Evolutionary conservation across 1,140 invertebrate genomes (phyloP), one percentile per base, ranked within the genome.

Genomic region (Drosophila bipectinata): DNA sequence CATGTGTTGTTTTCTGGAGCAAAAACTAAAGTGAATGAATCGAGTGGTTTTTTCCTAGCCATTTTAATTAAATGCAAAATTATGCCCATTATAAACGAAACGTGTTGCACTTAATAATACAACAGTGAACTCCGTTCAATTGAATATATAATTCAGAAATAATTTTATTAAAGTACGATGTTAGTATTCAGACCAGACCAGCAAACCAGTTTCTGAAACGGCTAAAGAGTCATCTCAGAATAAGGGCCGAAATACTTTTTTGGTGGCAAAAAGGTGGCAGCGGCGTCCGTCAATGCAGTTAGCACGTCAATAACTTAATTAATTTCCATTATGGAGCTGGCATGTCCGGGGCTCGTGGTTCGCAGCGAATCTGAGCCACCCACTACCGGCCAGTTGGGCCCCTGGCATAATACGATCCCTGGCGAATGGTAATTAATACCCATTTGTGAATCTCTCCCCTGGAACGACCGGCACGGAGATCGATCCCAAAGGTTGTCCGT

Each of bases 381-480:
- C 45, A 30, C 59, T 41, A 41, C 56, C 79, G 39, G 75, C 75
- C 71, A 83, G 69, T 82, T 83, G 79, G 56, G 48, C 21, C 21
- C 56, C 56, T 8, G 32, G 28, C 57, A 48, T 79, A 78, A 69
- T 69, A 57, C 30, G 51, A 68, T 71, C 67, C 67, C 41, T 24
- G 34, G 24, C 66, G 63, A 71, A 69, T 71, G 63, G 10, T 30
- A 74, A 82, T 82, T 82, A 83, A 69, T 74, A 78, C 56, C 63
- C 69, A 79, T 56, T 57, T 69, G 74, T 63, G 59, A 78, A 64
- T 64, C 44, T 41, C 28, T 49, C 41, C 63, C 62, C 52, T n/a
- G 5, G n/a, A 41, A 41, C 39, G n/a, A 3, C 4, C 6, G 6
- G 8, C 6, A 9, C 4, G 12, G 49, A 52, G 66, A 55, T 68